Evolutionary conservation across 92 coral and sea anemone species (phyloP).

Genomic region (Meandrina meandrites): DNA sequence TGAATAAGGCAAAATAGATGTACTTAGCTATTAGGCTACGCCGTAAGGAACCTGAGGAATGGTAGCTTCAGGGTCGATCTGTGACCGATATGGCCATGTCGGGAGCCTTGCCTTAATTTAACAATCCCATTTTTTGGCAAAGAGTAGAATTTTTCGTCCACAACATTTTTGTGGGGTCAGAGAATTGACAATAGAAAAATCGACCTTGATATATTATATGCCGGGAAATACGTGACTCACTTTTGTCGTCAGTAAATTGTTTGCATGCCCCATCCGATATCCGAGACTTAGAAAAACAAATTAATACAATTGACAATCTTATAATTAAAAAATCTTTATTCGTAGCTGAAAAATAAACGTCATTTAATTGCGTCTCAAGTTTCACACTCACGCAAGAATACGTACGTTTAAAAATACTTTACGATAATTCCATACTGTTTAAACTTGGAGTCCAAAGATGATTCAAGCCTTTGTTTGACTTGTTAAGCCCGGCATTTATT

Average conservation of each 20-base stretch:
- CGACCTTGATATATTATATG: not conserved
- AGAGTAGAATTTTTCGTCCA: not conserved
- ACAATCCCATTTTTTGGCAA: not conserved
- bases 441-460: no score
- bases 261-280: not conserved
- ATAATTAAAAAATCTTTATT: not conserved
- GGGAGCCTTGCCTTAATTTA: not conserved
- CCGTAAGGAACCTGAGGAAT: no score
- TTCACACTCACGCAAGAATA: slow-evolving; percentile 14
- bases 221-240: not conserved
- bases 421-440: not conserved
- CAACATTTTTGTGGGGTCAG: not conserved
- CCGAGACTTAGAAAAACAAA: not conserved
- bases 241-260: not conserved
- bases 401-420: not conserved
- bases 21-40: no score
- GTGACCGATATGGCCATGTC: no score
- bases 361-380: not conserved
- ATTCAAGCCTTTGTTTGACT: no score
- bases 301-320: no score
- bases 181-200: not conserved
- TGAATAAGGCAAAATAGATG: no score
- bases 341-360: not conserved
- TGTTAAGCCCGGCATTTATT: no score
- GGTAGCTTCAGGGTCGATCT: no score